Evolutionary conservation across 2,113 vertebrate species (phyloP), one percentile per base, ranked within the genome.

Genomic region (Aramus guarauna): DNA sequence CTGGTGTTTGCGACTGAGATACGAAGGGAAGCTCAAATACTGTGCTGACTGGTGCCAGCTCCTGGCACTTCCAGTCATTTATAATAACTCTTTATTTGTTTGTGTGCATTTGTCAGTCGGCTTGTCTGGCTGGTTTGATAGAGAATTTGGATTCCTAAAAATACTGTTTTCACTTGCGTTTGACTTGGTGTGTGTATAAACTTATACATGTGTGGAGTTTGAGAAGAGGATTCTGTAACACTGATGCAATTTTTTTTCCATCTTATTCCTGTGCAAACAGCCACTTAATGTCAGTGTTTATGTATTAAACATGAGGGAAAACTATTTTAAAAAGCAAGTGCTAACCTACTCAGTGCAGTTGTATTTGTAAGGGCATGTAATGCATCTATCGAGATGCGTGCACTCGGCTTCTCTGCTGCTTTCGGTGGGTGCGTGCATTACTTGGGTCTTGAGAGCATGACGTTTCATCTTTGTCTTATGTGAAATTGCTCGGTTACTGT

Each of bases 11-110:
- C 48, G 68, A 8, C 32, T 84, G 30, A 9, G 30, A 62, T 68
- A 7, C 36, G 76, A 89, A 89, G 60, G 30, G n/a, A 24, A 94
- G 45, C 84, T 91, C 58, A 68, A 60, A 78, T 15, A 29, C 48
- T 79, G 30, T 48, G 53, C 82, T 88, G 85, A 15, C 36, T 92
- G 82, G 83, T 96, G 94, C 95, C 92, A 94, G 17, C 84, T 94
- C 83, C 62, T 94, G 84, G n/a, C 69, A 41, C 85, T 95, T 85
- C 52, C 22, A 16, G 53, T 78, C 88, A 32, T 71, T 94, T 93
- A 10, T 91, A 62, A 88, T 84, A 76, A 34, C 24, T 72, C 56
- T 88, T 36, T 45, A 22, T 47, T 72, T 80, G 55, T 87, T 90
- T 92, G 82, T 47, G 24, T 48, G 39, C 45, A 4, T 88, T 84